Base-by-base conservation (phyloP, 1,140 invertebrate species). In the Zaprionus lachaisei region DNA sequence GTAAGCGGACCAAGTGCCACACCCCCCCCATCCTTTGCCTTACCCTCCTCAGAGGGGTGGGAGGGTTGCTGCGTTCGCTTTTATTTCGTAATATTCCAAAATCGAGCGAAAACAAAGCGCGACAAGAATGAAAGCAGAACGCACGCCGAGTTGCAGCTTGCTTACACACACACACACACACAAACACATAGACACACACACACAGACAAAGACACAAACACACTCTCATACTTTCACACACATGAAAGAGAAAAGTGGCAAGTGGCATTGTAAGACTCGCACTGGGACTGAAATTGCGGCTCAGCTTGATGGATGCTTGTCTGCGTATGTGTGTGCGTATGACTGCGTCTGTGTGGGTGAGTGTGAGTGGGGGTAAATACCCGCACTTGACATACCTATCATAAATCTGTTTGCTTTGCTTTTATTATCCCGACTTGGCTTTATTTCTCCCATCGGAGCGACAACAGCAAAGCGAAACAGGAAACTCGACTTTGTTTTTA, bases 361-460 rank as follows among this genome's bases (percentile, higher is more conserved):
- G 4, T 47, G 17, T 49, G 9, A 20, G 22, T 41, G 38, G 41
- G 49, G 37, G 26, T 70, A 64, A 28, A 68, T 31, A 64, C 41
- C 47, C 41, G 51, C 71, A 67, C 79, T 86, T 67, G 76, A 77
- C 67, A 82, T 86, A 79, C 82, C 79, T 76, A 82, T 85, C 70
- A 79, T 65, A 20, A 51, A 64, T 58, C 38, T 70, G 58, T 64
- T 71, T 75, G 41, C 49, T 41, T 51, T 63, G 31, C 31, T 41
- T 60, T 75, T 70, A 64, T 63, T 71, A 71, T 63, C 37, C 24
- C 2, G n/a, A 49, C 44, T 60, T 41, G 24, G 31, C 44, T 26
- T 68, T 68, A 24, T 34, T 31, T 31, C 24, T n/a, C 11, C 7
- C 5, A 22, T 11, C 14, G 34, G 14, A 34, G 20, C 11, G 6